Evolutionary conservation across 2,797 vertebrate genomes (phyloP), one percentile per base, ranked within the genome.

Genomic region (Chloroceryle amazona): DNA sequence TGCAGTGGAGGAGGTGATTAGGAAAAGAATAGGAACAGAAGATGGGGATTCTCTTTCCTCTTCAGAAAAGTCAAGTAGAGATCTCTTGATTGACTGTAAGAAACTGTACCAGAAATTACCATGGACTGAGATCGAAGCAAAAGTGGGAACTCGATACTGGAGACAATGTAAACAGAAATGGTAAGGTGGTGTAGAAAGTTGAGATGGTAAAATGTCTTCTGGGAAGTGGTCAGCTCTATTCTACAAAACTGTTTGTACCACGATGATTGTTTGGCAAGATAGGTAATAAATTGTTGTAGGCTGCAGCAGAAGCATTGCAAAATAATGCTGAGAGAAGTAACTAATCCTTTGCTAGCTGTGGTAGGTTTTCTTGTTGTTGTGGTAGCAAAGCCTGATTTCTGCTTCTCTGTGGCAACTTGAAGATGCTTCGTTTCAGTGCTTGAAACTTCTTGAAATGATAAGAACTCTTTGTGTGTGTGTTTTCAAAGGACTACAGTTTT

Each of bases 91-190:
- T 5, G 87, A 95, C 2, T 92, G 93, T 23, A 94, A 98, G 54
- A 82, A 89, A 3, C 96, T 98, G 23, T 92, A 79, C 85, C 96
- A 94, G 80, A 89, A 97, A 6, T 95, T 98, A 4, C 96, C 98
- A 0, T 98, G 98, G 98, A 79, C 85, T 12, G 95, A 98, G 61
- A 97, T 98, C 14, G 98, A 97, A 76, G 85, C 96, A 15, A 95
- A 94, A 93, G 98, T 98, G 84, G 94, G 95, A 10, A 98, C 97
- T 74, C 96, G 98, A 6, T 97, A 97, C 0, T 98, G 98, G 98
- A 97, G 97, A 49, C 98, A 98, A 11, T 98, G 98, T 65, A 98
- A 98, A 96, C 96, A 96, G 92, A 98, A 98, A 96, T 98, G 98
- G 98, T 98, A 95, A 98, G 46, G 46, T 46, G 6, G 11, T 46